phyloP scores from a whole-genome alignment of 1,140 invertebrate genomes.

The Ips nitidus region DNA sequence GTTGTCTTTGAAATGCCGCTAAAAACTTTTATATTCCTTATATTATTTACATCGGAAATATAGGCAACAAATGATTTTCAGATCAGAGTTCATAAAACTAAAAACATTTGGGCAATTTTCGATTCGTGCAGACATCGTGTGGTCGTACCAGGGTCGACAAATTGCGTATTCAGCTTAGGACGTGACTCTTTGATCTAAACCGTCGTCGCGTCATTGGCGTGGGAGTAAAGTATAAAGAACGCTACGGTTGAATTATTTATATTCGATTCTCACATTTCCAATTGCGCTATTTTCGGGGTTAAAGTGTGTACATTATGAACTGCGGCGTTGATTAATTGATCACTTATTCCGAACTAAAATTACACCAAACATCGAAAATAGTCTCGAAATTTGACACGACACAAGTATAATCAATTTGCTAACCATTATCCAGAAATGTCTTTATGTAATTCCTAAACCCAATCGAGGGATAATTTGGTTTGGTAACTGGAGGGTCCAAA shows the following conservation, averaged over 20 bases:
- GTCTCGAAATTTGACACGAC: neutral
- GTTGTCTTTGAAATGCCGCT: no score
- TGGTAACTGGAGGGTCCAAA: constrained; percentile 40
- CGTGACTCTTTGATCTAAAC: constrained; percentile 44
- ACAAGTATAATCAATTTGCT: constrained; percentile 16
- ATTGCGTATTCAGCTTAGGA: constrained; percentile 37
- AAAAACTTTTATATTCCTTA: no score
- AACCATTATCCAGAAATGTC: constrained; percentile 24
- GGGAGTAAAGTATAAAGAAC: constrained; percentile 30
- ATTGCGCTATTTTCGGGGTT: constrained; percentile 1
- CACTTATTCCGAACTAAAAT: neutral
- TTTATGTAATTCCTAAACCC: constrained; percentile 30
- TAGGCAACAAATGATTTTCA: no score
- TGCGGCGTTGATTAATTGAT: neutral
- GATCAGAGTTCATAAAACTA: no score
- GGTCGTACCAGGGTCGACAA: constrained; percentile 39
- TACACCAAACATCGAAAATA: neutral
- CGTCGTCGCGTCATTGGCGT: constrained; percentile 28
- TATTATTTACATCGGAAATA: no score
- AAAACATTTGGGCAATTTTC: no score
- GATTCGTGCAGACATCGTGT: constrained; percentile 30
- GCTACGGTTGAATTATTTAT: constrained; percentile 40
- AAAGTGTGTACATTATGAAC: neutral
- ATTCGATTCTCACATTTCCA: constrained; percentile 28
- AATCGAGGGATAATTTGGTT: constrained; percentile 41